A percentile compares a stretch with the other conserved stretches of the same genome.
Conservation (phyloP, 1,140 invertebrate genomes). For the Drosophila neocordata region DNA sequence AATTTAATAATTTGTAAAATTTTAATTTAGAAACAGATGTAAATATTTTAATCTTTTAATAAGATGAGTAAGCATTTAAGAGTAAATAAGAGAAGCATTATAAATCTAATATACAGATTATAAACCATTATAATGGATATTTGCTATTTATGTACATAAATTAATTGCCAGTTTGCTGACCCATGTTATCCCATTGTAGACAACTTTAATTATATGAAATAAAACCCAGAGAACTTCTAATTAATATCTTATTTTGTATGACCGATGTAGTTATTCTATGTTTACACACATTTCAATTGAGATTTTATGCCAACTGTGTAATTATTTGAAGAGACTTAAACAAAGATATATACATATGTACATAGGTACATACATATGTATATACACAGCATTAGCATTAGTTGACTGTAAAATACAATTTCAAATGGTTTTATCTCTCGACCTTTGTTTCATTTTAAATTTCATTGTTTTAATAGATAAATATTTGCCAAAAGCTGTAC, state of each 20-base stretch:
- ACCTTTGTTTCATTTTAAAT: conserved; percentile 2
- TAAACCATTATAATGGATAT: too few relatives aligned
- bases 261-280: not conserved
- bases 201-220: not conserved
- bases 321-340: not conserved
- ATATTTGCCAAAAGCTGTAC: not conserved
- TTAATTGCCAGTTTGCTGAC: not conserved
- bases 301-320: not conserved
- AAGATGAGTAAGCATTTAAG: too few relatives aligned
- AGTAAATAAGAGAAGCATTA: too few relatives aligned
- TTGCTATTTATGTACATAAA: too few relatives aligned
- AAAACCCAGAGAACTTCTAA: not conserved
- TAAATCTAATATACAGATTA: too few relatives aligned
- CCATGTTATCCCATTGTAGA: not conserved
- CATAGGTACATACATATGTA: too few relatives aligned
- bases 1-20: too few relatives aligned
- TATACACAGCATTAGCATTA: not conserved
- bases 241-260: not conserved
- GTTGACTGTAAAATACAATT: not conserved
- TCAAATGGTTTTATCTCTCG: not conserved
- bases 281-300: not conserved
- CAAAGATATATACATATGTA: not conserved
- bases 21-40: too few relatives aligned
- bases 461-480: not conserved
- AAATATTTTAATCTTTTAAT: too few relatives aligned